Base-by-base conservation (phyloP, 2,888 invertebrate species). In the Caenorhabditis doughertyi region DNA sequence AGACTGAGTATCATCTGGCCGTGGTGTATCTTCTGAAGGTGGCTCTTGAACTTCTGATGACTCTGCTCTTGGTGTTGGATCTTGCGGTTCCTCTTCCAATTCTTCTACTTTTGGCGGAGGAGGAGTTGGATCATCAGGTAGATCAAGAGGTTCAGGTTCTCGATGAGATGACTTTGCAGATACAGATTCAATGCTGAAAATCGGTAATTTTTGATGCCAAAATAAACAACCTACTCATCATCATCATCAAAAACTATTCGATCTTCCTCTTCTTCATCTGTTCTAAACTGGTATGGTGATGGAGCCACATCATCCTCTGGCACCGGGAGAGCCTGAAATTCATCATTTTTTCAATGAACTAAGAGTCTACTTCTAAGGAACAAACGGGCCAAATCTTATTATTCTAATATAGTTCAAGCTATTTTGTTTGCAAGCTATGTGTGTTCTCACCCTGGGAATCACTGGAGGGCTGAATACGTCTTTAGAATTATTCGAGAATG, bases 131-230 rank as follows among this genome's bases (percentile, higher is more conserved):
- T 60, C 42, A 23, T 47, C 42, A 1, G 51, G 51, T 9, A 29
- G 29, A 13, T 18, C 16, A 9, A 39, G 42, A 47, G 53, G 25
- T 56, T 76, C 53, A 16, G 62, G 25, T 4, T 56, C 76, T 53
- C 56, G 42, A 23, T 67, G 68, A 21, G 72, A 67, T 2, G 81
- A 79, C 13, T 71, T 70, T 29, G 84, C 81, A 5, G 79, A 73
- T 0, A 81, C 51, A n/a, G 81, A 81, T 39, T 81, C 81, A 11
- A 81, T 55, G 49, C 84, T 81, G 74, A 53, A 74, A 79, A n/a
- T n/a, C n/a, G n/a, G n/a, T 8, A 55, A 23, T 1, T 3, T 27
- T 39, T 39, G 16, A 11, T 13, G 16, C 16, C 16, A 11, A 39
- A 39, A 42, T 8, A 32, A 42, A 39, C 3, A 8, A 56, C 65